Evolutionary conservation across 2,113 vertebrate species (phyloP), one percentile per base, ranked within the genome.

Genomic region (Halcyon senegalensis): DNA sequence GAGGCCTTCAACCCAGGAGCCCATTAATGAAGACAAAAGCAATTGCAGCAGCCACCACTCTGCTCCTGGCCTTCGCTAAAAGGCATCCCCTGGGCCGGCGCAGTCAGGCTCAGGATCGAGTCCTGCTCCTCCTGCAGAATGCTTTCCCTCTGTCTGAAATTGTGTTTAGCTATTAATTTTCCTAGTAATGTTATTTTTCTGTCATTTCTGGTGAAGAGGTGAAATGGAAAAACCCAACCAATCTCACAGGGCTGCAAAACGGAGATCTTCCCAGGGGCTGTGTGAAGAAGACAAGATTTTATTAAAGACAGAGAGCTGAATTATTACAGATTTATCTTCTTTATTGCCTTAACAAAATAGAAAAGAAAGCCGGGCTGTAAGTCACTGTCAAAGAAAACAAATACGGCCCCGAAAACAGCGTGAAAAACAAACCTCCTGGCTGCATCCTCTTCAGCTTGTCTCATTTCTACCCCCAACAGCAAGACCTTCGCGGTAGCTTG

Each of bases 301-400:
- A 97, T 97, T 97, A 97, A 97, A 97, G 96, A 96, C 82, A 78
- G 92, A 69, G 92, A 89, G 89, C 95, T 96, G 97, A 97, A 96
- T 97, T 97, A 97, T 97, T 96, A 56, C 94, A 93, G 92, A 94
- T 97, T 97, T 97, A 96, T 97, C 97, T 97, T 97, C 95, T 97
- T 97, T 97, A 97, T 97, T 95, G 94, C 90, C 80, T 73, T 83
- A 95, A 94, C 95, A 82, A 95, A 96, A 96, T 92, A 87, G 75
- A 94, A 95, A 94, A 89, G 95, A 90, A 97, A 93, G 82, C 90
- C 4, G 0, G 44, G 87, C 93, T 10, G 64, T 97, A 96, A 94
- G 93, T 97, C 97, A 96, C 92, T 97, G 97, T 96, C 97, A 93
- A 66, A 90, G 84, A 85, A 94, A 97, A 96, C 87, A 95, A 97